phyloP scores from a whole-genome alignment of 2,797 vertebrate species.

The Anomalospiza imberbis region DNA sequence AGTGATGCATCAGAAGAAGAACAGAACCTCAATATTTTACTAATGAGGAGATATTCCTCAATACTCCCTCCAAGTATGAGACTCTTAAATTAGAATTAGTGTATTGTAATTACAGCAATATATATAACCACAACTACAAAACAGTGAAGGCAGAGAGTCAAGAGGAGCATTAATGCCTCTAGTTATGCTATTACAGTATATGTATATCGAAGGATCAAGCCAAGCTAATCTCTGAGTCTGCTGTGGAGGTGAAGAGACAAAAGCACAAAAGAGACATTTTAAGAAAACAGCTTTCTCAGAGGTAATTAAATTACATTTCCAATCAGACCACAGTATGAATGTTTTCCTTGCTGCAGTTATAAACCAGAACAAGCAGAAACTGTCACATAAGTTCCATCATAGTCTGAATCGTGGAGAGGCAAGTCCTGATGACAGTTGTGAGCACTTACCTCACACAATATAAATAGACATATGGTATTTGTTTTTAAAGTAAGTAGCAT shows the following conservation, averaged over 20 bases:
- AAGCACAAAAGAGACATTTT: not conserved
- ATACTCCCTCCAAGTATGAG: not conserved
- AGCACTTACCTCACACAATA: slow-evolving; percentile 51
- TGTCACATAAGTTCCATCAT: not conserved
- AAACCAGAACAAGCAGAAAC: not conserved
- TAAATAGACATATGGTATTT: slow-evolving; percentile 52
- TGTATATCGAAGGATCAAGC: not conserved
- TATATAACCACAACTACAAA: not conserved
- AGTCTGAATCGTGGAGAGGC: not conserved
- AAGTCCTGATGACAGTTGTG: not conserved
- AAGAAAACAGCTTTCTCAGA: not conserved
- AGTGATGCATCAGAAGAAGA: not conserved
- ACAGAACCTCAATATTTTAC: not conserved
- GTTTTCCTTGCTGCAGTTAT: not conserved
- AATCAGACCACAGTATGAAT: not conserved
- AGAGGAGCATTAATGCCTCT: not conserved
- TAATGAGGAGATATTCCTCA: not conserved
- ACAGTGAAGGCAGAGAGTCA: not conserved
- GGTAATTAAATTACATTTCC: not conserved
- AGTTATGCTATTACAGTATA: not conserved
- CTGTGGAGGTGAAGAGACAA: not conserved
- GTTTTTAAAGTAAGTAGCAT: slow-evolving; percentile 62
- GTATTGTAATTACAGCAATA: not conserved
- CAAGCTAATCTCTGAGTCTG: not conserved
- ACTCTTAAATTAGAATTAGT: not conserved